These are phyloP conservation scores for Hormaphis cornu DNA, from an alignment of 1,140 invertebrate species.

Conservation along the genomic window DNA sequence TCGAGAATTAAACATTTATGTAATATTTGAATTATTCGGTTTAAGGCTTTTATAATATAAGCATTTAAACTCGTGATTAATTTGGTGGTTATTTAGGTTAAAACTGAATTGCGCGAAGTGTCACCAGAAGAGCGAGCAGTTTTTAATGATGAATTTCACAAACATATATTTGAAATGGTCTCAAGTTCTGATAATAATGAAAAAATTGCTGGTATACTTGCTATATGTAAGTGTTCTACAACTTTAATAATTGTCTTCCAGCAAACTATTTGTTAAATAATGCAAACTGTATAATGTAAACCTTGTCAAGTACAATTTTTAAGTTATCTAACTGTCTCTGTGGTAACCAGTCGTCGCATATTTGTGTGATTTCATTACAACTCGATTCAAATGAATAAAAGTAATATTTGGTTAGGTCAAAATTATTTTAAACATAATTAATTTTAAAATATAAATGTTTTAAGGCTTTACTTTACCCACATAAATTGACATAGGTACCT, in stretches of 20 bases:
- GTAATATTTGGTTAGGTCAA: no score
- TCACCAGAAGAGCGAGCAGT: conserved; percentile 79
- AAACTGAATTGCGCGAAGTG: conserved; percentile 82
- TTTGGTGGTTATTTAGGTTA: conserved; percentile 42
- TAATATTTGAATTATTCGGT: conserved; percentile 43
- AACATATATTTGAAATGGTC: conserved; percentile 93
- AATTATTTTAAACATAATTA: no score
- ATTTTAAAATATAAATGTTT: no score
- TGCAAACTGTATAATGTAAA: no score
- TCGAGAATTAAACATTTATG: conserved; percentile 77
- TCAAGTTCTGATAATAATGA: conserved; percentile 85
- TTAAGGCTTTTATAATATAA: no score
- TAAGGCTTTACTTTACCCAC: no score
- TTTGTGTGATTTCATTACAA: background rate
- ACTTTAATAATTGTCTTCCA: background rate
- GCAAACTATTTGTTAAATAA: background rate
- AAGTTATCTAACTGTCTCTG: no score
- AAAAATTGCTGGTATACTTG: conserved; percentile 89
- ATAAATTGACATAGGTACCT: no score
- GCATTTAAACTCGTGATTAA: background rate
- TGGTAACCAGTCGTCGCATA: no score
- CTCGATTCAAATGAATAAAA: no score
- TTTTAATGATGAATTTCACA: conserved; percentile 92
- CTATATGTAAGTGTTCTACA: conserved; percentile 61
- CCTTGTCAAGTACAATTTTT: no score